Percentiles rank a stretch among this genome's conserved stretches.
Evolutionary conservation across 2,113 vertebrate species (phyloP).

Genomic region (Oplegnathus fasciatus): DNA sequence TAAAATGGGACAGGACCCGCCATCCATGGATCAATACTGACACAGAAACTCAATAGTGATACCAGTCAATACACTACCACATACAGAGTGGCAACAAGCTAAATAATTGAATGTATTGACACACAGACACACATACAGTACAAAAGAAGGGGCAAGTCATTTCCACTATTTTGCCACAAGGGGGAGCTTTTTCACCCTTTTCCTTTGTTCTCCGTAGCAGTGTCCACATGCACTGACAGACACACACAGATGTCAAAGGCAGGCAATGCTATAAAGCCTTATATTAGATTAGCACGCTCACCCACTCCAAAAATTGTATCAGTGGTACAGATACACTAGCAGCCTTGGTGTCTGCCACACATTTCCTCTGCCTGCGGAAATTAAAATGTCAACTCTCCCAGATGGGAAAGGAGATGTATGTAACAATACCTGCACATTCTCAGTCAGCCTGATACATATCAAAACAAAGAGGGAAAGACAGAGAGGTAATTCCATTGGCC

Average conservation of each 20-base stretch:
- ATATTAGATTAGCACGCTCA: conserved; percentile 61
- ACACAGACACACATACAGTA: conserved; percentile 37
- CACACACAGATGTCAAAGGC: conserved; percentile 31
- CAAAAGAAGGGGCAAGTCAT: not conserved
- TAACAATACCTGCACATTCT: conserved; percentile 36
- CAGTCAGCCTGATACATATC: conserved; percentile 52
- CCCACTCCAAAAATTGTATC: conserved; percentile 48
- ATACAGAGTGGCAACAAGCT: conserved; percentile 46
- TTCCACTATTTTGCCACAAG: conserved; percentile 64
- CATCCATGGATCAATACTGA: conserved; percentile 66
- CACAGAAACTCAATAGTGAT: conserved; percentile 53
- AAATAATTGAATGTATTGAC: conserved; percentile 71
- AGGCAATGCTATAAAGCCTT: conserved; percentile 31
- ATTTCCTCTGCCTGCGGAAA: conserved; percentile 61
- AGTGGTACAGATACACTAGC: conserved; percentile 51
- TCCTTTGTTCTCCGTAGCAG: conserved; percentile 53
- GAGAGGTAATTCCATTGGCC: not conserved
- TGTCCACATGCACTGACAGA: conserved; percentile 37
- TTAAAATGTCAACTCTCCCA: conserved; percentile 61
- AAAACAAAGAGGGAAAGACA: conserved; percentile 41
- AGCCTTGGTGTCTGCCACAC: conserved; percentile 41
- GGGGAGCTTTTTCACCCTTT: conserved; percentile 49
- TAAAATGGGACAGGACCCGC: conserved; percentile 60
- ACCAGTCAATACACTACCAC: conserved; percentile 57
- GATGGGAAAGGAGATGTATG: conserved; percentile 41